Conservation (phyloP, 1,140 invertebrate genomes). For the Leptonema lineaticorne region DNA sequence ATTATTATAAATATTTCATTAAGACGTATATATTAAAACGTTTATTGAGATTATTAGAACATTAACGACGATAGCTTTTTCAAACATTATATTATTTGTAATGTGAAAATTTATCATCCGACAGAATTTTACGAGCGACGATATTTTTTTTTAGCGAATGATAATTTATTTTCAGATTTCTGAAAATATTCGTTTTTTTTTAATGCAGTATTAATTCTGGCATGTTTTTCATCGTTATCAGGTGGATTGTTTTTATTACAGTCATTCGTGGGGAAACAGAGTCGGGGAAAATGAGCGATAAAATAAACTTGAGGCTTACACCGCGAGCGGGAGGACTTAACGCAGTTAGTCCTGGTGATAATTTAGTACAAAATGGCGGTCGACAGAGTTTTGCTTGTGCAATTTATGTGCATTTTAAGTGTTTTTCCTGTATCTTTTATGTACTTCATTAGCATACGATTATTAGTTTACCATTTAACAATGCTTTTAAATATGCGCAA, state of each 20-base stretch:
- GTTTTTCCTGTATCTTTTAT: slow-evolving; percentile 17
- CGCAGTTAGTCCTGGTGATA: slow-evolving; percentile 4
- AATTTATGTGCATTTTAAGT: slow-evolving; percentile 32
- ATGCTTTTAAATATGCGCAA: too few relatives aligned
- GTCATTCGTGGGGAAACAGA: neutral
- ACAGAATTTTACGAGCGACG: too few relatives aligned
- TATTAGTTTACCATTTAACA: slow-evolving; percentile 12
- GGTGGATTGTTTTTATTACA: slow-evolving; percentile 1
- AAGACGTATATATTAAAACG: too few relatives aligned
- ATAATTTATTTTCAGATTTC: neutral
- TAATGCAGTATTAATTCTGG: neutral
- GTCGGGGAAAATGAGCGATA: slow-evolving; percentile 1
- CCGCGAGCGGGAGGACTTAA: neutral
- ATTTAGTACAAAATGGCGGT: slow-evolving; percentile 26
- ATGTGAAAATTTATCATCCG: too few relatives aligned
- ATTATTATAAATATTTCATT: too few relatives aligned
- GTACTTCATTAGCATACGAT: slow-evolving; percentile 25
- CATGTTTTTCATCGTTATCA: neutral
- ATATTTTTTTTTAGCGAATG: neutral
- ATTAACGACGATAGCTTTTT: too few relatives aligned
- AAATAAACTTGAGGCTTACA: neutral
- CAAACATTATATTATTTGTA: too few relatives aligned
- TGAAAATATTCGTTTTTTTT: too few relatives aligned
- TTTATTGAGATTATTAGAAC: too few relatives aligned
- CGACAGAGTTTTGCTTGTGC: slow-evolving; percentile 11